These are phyloP conservation scores for Drosophila tani DNA, from an alignment of 1,140 invertebrate genomes.

Conservation along the genomic window DNA sequence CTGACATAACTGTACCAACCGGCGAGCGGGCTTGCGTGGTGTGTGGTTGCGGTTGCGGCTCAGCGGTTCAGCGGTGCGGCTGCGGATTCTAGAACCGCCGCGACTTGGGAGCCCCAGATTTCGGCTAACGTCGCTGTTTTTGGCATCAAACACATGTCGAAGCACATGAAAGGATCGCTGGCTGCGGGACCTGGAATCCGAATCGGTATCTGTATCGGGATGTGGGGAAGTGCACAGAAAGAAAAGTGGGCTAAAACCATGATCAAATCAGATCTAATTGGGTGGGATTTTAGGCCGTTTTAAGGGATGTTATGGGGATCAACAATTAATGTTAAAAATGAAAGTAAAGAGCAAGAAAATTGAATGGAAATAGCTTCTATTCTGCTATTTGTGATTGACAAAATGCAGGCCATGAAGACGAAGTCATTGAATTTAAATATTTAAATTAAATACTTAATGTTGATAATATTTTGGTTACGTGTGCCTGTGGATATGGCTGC, in stretches of 20 bases:
- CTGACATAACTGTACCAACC: constrained; percentile 77
- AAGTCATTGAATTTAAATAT: too few relatives aligned
- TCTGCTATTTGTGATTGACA: too few relatives aligned
- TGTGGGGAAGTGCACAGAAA: not conserved
- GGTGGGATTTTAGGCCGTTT: too few relatives aligned
- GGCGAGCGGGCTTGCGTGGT: constrained; percentile 42
- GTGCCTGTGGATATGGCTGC: constrained; percentile 2
- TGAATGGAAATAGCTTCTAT: not conserved
- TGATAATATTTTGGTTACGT: constrained; percentile 9
- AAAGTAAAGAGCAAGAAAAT: too few relatives aligned
- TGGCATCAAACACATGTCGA: constrained; percentile 81
- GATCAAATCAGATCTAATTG: not conserved
- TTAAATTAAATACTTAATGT: not conserved
- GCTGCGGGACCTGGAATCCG: constrained; percentile 27
- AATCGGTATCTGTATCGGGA: constrained; percentile 10
- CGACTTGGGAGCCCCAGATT: constrained; percentile 66
- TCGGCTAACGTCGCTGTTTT: constrained; percentile 77
- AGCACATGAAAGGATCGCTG: constrained; percentile 75
- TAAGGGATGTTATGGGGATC: too few relatives aligned
- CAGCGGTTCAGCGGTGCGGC: constrained; percentile 9
- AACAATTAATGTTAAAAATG: too few relatives aligned
- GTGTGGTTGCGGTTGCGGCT: constrained; percentile 29
- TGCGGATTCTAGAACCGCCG: constrained; percentile 52
- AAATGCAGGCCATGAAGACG: too few relatives aligned
- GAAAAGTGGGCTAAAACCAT: not conserved